Evolutionary conservation across 2,888 invertebrate species (phyloP), one percentile per base, ranked within the genome.

Genomic region (Drosophila barbarae): DNA sequence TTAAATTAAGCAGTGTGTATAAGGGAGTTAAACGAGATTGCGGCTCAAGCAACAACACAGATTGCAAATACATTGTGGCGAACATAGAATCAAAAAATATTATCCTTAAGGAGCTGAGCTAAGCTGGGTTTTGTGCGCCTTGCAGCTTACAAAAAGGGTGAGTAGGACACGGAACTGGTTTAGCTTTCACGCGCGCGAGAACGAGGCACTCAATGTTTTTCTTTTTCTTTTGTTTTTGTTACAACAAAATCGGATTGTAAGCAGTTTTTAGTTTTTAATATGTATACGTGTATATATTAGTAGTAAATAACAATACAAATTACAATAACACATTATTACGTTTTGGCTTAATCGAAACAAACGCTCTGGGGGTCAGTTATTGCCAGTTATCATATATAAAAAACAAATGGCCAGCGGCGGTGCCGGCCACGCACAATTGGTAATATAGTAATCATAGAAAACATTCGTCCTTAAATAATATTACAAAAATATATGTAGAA

Each of bases 241-340:
- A 66, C 67, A 67, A 80, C 66, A 73, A 72, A 77, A 65, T 69
- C 68, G 68, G 67, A 63, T 77, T 68, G 50, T 64, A 77, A 65
- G 77, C 78, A 77, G 59, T 73, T 56, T 44, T 60, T 53, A 56
- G 46, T 46, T 46, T 21, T 32, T 46, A 32, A 47, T 56, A 52
- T 69, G 65, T 68, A 56, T 55, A 69, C 54, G 44, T 50, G 39
- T 49, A 47, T 49, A 77, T 75, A 76, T 82, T 74, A 78, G 74
- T 79, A 79, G 80, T 79, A 79, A 83, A 79, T 79, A 79, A 79
- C 79, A 79, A 77, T 79, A 79, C 79, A 80, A 79, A 80, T 81
- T 81, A 81, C 81, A 84, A 75, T 84, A 81, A 81, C 84, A 81
- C 73, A 80, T 83, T 81, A 78, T 77, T 61, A 63, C 52, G 63